These are phyloP conservation scores for Elysia crispata DNA, from an alignment of 2,888 invertebrate species.

Conservation along the genomic window DNA sequence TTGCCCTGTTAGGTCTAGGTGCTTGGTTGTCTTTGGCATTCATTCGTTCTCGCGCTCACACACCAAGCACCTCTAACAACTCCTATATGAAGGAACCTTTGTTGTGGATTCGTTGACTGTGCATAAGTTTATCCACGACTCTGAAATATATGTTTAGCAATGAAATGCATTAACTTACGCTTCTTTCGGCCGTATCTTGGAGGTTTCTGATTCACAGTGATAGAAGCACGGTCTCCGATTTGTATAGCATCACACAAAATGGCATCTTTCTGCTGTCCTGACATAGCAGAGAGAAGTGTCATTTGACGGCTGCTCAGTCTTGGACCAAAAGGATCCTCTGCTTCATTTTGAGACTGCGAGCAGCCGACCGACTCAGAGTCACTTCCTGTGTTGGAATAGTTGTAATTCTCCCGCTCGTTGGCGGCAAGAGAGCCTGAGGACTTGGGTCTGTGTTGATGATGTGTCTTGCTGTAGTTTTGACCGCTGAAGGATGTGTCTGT, in stretches of 20 bases:
- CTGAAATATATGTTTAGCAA: not conserved
- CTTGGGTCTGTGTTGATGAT: not conserved
- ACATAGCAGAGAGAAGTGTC: conserved; percentile 52
- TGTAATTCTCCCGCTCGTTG: not conserved
- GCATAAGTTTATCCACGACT: no score
- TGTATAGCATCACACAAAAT: conserved; percentile 60
- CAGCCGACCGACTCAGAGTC: conserved; percentile 40
- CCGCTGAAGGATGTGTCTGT: conserved; percentile 13
- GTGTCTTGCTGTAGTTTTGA: conserved; percentile 6
- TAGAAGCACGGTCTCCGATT: conserved; percentile 66
- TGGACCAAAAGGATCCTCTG: conserved; percentile 21
- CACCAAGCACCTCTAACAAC: no score
- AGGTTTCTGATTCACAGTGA: conserved; percentile 64
- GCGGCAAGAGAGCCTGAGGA: not conserved
- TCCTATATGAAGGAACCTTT: no score
- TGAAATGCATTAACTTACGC: conserved; percentile 55
- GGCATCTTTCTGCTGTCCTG: conserved; percentile 62
- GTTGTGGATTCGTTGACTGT: no score
- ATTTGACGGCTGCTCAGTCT: conserved; percentile 54
- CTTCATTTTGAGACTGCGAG: conserved; percentile 13
- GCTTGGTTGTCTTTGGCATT: no score
- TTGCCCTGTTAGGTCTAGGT: no score
- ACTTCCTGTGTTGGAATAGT: conserved; percentile 36
- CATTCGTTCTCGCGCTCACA: no score
- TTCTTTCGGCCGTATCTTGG: conserved; percentile 67